Conservation (phyloP, 2,888 invertebrate species). For the Shargacucullia verbasci region DNA sequence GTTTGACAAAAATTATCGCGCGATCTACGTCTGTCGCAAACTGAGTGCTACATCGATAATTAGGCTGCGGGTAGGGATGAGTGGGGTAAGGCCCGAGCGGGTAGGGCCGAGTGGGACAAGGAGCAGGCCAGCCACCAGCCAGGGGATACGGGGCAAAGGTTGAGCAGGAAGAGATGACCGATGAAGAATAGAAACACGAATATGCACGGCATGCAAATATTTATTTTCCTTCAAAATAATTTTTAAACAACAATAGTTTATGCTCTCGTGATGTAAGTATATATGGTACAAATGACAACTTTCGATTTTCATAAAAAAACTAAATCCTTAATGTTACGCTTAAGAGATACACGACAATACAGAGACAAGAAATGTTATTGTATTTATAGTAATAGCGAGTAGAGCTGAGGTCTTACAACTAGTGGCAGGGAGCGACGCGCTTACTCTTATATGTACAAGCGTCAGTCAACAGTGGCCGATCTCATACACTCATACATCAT, state of each 20-base stretch:
- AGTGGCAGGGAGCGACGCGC: conserved; percentile 22
- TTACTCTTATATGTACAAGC: conserved; percentile 46
- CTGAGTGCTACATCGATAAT: no score
- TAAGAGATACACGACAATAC: conserved; percentile 54
- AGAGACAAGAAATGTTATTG: conserved; percentile 45
- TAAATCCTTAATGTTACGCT: conserved; percentile 77
- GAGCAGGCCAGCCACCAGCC: not conserved
- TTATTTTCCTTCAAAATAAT: conserved; percentile 87
- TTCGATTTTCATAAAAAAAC: conserved; percentile 84
- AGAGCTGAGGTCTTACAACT: conserved; percentile 20
- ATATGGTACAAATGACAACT: conserved; percentile 87
- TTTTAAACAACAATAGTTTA: conserved; percentile 86
- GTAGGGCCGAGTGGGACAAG: not conserved
- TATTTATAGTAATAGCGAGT: conserved; percentile 22
- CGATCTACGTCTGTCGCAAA: no score
- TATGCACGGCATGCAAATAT: conserved; percentile 85
- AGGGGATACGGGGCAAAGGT: conserved; percentile 62
- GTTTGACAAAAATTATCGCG: no score
- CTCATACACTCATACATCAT: not conserved
- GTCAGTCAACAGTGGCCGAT: conserved; percentile 7
- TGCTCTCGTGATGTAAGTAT: conserved; percentile 72
- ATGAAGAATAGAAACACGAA: conserved; percentile 64
- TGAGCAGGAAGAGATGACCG: conserved; percentile 10
- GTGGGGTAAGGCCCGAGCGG: no score
- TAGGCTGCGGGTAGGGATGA: no score